These are phyloP conservation scores for Aproaerema taeniolella DNA, from an alignment of 2,888 invertebrate species.

Conservation along the genomic window DNA sequence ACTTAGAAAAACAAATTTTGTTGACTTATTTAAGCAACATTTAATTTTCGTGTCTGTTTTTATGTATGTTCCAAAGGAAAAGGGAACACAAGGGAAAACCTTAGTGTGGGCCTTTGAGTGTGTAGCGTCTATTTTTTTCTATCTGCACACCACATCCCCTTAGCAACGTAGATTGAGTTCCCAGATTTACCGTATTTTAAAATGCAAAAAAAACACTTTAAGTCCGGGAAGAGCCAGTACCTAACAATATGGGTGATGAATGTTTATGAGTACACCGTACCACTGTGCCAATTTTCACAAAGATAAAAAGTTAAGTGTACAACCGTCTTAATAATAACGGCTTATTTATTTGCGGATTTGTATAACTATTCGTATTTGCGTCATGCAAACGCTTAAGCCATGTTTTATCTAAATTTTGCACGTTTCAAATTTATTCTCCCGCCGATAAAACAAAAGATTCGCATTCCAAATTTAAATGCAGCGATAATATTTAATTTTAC, in stretches of 20 bases:
- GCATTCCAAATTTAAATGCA: conserved; percentile 48
- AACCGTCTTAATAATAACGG: conserved; percentile 8
- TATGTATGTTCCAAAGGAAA: too few relatives aligned
- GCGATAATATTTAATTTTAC: conserved; percentile 60
- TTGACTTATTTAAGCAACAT: too few relatives aligned
- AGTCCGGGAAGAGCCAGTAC: background rate
- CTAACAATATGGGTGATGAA: conserved; percentile 6
- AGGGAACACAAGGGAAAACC: too few relatives aligned
- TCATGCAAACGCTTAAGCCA: conserved; percentile 5
- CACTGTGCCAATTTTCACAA: conserved; percentile 5
- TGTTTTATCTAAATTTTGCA: conserved; percentile 1
- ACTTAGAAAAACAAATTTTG: too few relatives aligned
- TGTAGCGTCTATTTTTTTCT: too few relatives aligned
- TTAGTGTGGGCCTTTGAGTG: too few relatives aligned
- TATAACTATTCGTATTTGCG: conserved; percentile 10
- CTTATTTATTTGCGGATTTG: conserved; percentile 10
- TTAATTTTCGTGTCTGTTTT: too few relatives aligned
- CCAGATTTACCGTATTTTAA: too few relatives aligned
- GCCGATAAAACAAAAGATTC: conserved; percentile 52
- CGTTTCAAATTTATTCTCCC: conserved; percentile 38
- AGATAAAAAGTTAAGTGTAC: conserved; percentile 6
- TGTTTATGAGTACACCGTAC: conserved; percentile 4
- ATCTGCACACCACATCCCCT: too few relatives aligned
- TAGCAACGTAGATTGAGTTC: too few relatives aligned
- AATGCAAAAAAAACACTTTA: too few relatives aligned